Base-by-base conservation (phyloP, 2,113 vertebrate genomes). In the Baryphthengus martii region DNA sequence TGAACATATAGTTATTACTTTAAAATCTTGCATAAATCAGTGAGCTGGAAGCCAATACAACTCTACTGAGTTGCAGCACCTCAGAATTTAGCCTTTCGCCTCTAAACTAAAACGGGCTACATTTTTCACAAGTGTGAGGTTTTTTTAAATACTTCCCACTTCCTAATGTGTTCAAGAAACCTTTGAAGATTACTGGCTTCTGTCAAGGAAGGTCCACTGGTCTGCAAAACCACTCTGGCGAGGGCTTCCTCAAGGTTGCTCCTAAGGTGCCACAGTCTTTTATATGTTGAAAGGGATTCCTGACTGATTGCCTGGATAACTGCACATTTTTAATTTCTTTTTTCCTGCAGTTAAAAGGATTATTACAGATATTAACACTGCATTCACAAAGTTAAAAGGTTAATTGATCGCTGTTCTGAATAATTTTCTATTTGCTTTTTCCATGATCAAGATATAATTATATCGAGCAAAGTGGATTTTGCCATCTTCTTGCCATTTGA, bases 371-470 rank as follows among this genome's bases (percentile, higher is more conserved):
- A 68, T 82, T 95, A 95, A 73, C 66, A 50, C 90, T 92, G 62
- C 58, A 58, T 84, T 56, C 77, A 78, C n/a, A 61, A 52, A 85
- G 59, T 88, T 94, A 94, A 97, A 96, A 85, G 25, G 89, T 83
- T 89, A 93, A 76, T n/a, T 61, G 58, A 59, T 90, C 47, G 37
- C 53, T 53, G 35, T 87, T 89, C 68, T 85, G 78, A 86, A 85
- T 72, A 20, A 74, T 63, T 90, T 86, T 94, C 68, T 90, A 42
- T 49, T 88, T 33, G 66, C 18, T 59, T 90, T 77, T 80, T 47
- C 47, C 63, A 82, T 94, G 75, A 94, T 78, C 29, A 78, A n/a
- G 72, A 40, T 49, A n/a, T 5, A 52, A 85, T 55, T 61, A 28
- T 45, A 53, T 76, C 59, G 39, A 84, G n/a, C 53, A 68, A 95